Evolutionary conservation across 1,140 invertebrate genomes (phyloP).

Genomic region (Anagrus nilaparvatae): DNA sequence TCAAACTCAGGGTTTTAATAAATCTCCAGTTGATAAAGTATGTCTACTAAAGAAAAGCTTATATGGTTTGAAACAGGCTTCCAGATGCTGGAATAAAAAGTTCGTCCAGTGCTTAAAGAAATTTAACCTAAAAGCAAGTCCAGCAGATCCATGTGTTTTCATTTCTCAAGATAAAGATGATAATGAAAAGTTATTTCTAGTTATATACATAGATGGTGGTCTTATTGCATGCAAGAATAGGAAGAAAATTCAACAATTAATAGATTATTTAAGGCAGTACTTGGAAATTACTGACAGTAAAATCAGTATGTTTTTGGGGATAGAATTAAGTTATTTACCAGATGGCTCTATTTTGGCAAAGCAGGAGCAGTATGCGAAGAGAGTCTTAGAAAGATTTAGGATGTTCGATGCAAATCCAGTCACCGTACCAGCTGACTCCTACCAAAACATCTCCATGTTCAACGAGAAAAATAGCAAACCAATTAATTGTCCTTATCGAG

Average conservation of each 20-base stretch:
- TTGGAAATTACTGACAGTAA: not conserved
- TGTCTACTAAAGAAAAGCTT: constrained; percentile 29
- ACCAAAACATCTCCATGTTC: no score
- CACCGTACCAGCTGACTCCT: not conserved
- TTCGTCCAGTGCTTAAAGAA: constrained; percentile 15
- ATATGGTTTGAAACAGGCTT: constrained; percentile 38
- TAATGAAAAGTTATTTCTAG: no score
- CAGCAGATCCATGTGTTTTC: constrained; percentile 22
- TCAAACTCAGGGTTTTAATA: constrained; percentile 2
- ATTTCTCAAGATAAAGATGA: constrained; percentile 8
- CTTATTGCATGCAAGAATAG: constrained; percentile 9
- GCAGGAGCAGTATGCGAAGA: constrained; percentile 5
- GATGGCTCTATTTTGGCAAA: constrained; percentile 10
- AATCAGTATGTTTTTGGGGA: no score
- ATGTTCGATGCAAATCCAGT: constrained; percentile 8
- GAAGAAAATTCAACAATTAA: constrained; percentile 8
- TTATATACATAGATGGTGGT: constrained; percentile 20
- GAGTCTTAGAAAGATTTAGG: constrained; percentile 7
- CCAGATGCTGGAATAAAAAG: constrained; percentile 19
- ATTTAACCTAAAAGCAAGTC: constrained; percentile 14
- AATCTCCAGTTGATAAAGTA: constrained; percentile 5
- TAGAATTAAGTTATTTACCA: no score
- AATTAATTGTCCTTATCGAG: constrained; percentile 3
- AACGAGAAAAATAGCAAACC: constrained; percentile 4
- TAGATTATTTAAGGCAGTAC: not conserved